Evolutionary conservation across 2,888 invertebrate genomes (phyloP).

Genomic region (Plebejus anna): DNA sequence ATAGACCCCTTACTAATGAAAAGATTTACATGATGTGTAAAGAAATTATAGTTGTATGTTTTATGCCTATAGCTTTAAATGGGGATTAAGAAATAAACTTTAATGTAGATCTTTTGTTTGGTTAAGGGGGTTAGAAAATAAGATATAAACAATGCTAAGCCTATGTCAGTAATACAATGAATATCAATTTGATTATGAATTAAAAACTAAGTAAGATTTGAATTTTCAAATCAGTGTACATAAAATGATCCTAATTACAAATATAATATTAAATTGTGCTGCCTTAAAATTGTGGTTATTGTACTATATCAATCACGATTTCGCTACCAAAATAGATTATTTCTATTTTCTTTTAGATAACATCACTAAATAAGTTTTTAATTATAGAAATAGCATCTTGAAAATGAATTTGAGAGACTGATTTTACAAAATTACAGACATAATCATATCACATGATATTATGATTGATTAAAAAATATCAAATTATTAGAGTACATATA

Average conservation of each 20-base stretch:
- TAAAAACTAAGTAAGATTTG: too few relatives aligned
- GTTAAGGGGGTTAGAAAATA: background rate
- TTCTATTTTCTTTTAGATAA: conserved; percentile 4
- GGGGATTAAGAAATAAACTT: background rate
- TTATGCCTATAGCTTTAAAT: background rate
- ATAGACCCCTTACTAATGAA: background rate
- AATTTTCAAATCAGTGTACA: background rate
- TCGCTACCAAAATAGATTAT: conserved; percentile 21
- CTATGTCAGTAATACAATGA: background rate
- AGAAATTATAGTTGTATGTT: background rate
- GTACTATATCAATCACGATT: conserved; percentile 44
- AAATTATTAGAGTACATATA: too few relatives aligned
- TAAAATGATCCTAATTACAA: conserved; percentile 23
- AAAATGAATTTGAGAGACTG: background rate
- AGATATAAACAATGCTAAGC: background rate
- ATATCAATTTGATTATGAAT: background rate
- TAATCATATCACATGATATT: background rate
- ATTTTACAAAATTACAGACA: background rate
- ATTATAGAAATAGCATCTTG: background rate
- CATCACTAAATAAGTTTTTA: background rate
- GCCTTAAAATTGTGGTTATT: conserved; percentile 43
- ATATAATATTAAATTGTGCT: conserved; percentile 36
- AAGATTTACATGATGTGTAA: background rate
- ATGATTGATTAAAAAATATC: too few relatives aligned
- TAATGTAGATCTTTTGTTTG: background rate